These are phyloP conservation scores for Montifringilla adamsi DNA, from an alignment of 2,113 vertebrate species.

Conservation along the genomic window DNA sequence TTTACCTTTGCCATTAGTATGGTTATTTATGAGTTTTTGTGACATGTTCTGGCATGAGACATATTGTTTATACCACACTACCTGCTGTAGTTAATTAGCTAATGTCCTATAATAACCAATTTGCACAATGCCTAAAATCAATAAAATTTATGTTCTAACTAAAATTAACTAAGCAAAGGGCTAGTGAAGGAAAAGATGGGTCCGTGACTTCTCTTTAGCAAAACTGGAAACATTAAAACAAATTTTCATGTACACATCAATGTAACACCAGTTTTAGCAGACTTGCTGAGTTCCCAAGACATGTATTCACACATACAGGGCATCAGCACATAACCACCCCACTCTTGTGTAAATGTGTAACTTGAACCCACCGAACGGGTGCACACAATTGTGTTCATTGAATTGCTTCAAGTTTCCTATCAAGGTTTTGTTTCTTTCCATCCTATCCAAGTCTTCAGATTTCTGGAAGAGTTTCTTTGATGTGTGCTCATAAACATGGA, in stretches of 20 bases:
- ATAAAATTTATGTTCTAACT: background rate
- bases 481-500: constrained; percentile 1
- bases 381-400: background rate
- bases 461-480: constrained; percentile 54
- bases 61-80: background rate
- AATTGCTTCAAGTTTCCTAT: constrained; percentile 58
- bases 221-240: background rate
- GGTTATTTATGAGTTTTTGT: background rate
- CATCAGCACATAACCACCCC: background rate
- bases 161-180: background rate
- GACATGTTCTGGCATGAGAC: background rate
- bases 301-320: accelerated
- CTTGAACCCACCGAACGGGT: background rate
- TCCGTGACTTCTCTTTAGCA: background rate
- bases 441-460: constrained; percentile 21
- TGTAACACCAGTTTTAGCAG: background rate
- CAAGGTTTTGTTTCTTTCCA: constrained; percentile 8
- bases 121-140: background rate
- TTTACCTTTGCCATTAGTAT: background rate
- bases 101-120: background rate
- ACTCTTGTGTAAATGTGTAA: background rate
- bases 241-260: accelerated
- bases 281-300: background rate
- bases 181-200: background rate
- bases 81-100: background rate